phyloP scores from a whole-genome alignment of 1,140 invertebrate genomes.

The Orussus abietinus region DNA sequence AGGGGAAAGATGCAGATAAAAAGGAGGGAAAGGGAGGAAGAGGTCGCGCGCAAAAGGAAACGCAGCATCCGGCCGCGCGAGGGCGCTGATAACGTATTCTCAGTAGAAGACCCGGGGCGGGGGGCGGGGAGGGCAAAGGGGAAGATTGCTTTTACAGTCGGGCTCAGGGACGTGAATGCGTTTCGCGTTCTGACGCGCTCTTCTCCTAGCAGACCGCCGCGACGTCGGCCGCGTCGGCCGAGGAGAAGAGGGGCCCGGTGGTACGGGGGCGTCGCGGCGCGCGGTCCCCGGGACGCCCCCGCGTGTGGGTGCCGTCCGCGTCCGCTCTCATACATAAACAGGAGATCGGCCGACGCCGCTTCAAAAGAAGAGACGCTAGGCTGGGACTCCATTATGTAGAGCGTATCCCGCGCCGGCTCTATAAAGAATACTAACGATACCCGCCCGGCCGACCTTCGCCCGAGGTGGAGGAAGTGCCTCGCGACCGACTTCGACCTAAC shows the following conservation, averaged over 20 bases:
- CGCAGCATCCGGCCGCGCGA: conserved; percentile 14
- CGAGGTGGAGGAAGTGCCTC: too few relatives aligned
- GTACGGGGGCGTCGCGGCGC: conserved; percentile 10
- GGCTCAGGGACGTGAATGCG: conserved; percentile 33
- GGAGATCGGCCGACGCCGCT: conserved; percentile 48
- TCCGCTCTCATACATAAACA: conserved; percentile 54
- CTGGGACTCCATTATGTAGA: conserved; percentile 54
- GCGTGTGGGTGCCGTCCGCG: conserved; percentile 41
- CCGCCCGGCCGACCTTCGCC: too few relatives aligned
- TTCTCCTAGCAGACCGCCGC: too few relatives aligned
- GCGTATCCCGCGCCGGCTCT: conserved; percentile 48
- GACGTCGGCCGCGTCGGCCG: too few relatives aligned
- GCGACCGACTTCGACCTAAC: too few relatives aligned
- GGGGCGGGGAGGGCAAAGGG: conserved; percentile 39
- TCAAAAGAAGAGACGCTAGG: conserved; percentile 52
- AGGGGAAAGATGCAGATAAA: not conserved
- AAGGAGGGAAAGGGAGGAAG: conserved; percentile 16
- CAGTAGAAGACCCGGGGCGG: too few relatives aligned
- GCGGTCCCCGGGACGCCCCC: conserved; percentile 13
- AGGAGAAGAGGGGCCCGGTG: too few relatives aligned
- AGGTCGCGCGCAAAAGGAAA: conserved; percentile 12
- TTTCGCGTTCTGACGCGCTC: conserved; percentile 16
- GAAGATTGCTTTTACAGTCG: conserved; percentile 46
- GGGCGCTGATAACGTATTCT: conserved; percentile 46
- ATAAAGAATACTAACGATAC: conserved; percentile 56